phyloP scores from a whole-genome alignment of 2,113 vertebrate species.

The Phylloscopus trochiloides region DNA sequence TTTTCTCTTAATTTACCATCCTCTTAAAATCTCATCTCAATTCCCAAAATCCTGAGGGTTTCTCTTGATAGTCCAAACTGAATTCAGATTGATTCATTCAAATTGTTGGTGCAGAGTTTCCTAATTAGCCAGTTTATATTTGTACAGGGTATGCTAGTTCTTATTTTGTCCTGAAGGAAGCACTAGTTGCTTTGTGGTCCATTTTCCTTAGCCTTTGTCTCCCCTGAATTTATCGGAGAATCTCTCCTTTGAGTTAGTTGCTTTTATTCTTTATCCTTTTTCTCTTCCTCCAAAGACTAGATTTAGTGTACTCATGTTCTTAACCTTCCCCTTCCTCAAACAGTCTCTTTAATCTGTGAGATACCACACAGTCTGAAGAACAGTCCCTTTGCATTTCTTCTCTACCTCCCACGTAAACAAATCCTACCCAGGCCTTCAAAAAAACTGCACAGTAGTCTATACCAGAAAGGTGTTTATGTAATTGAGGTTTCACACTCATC shows the following conservation, averaged over 20 bases:
- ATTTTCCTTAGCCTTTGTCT: background rate
- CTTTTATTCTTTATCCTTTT: background rate
- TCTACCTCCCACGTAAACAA: background rate
- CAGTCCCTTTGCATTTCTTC: background rate
- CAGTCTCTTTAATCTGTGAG: background rate
- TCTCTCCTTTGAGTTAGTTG: background rate
- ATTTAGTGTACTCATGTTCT: background rate
- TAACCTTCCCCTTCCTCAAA: background rate
- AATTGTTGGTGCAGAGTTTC: background rate
- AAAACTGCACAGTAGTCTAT: background rate
- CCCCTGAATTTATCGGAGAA: background rate
- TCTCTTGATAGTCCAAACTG: background rate
- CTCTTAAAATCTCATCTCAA: background rate
- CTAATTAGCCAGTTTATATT: background rate
- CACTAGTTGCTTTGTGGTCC: background rate
- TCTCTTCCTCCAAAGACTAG: background rate
- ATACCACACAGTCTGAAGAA: background rate
- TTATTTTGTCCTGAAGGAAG: background rate
- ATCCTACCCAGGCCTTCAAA: background rate
- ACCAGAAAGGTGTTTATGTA: background rate
- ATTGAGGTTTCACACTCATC: background rate
- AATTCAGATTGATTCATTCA: background rate
- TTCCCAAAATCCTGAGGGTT: background rate
- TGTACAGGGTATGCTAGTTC: background rate
- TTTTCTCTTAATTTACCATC: background rate